phyloP scores from a whole-genome alignment of 2,797 vertebrate genomes.

The Huso huso region DNA sequence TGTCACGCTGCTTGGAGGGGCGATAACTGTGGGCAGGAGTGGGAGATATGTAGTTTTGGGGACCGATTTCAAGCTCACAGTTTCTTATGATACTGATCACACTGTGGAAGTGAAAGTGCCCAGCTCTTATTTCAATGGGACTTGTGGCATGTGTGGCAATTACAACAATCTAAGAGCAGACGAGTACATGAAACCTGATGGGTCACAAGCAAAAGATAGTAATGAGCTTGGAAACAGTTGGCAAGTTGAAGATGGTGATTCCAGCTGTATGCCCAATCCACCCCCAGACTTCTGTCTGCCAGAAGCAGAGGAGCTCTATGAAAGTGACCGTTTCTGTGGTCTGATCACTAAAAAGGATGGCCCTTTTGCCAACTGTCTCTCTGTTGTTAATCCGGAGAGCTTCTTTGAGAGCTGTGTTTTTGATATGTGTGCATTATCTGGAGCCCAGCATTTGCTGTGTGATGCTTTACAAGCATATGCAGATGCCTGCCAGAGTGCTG shows the following conservation, averaged over 20 bases:
- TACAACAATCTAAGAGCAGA: slow-evolving; percentile 58
- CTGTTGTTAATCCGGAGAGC: slow-evolving; percentile 46
- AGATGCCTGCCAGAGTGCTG: slow-evolving; percentile 57
- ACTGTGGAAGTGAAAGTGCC: slow-evolving; percentile 63
- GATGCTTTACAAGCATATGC: slow-evolving; percentile 50
- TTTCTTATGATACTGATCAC: slow-evolving; percentile 60
- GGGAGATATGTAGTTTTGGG: slow-evolving; percentile 48
- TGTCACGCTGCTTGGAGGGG: slow-evolving; percentile 36
- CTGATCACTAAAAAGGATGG: slow-evolving; percentile 50
- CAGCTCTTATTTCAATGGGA: slow-evolving; percentile 49
- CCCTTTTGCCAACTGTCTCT: slow-evolving; percentile 59
- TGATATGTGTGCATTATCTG: slow-evolving; percentile 58
- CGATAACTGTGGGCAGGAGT: slow-evolving; percentile 45
- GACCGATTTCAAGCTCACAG: slow-evolving; percentile 54
- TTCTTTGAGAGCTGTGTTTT: slow-evolving; percentile 65
- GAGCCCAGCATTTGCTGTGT: slow-evolving; percentile 52
- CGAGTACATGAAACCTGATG: slow-evolving; percentile 52
- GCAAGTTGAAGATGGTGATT: slow-evolving; percentile 35
- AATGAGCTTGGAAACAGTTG: slow-evolving; percentile 55
- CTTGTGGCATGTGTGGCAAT: slow-evolving; percentile 78
- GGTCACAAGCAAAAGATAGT: slow-evolving; percentile 33
- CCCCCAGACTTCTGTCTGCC: slow-evolving; percentile 47
- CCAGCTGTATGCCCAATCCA: slow-evolving; percentile 44
- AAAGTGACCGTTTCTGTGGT: slow-evolving; percentile 59
- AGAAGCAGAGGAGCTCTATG: slow-evolving; percentile 45